Base-by-base conservation (phyloP, 2,888 invertebrate species). In the Drosophila ustulata region DNA sequence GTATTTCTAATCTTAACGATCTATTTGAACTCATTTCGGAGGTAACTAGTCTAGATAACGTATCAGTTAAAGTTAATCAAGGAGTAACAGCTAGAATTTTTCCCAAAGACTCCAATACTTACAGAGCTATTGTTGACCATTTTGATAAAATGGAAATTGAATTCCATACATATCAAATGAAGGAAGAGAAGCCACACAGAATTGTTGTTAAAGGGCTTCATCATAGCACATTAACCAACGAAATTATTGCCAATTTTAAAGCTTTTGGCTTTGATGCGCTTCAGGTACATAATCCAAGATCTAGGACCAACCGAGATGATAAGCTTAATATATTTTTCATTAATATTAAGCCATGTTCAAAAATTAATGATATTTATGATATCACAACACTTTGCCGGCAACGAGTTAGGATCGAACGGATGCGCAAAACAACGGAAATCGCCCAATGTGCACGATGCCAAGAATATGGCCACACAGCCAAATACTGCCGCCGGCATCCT, bases 21-120 rank as follows among this genome's bases (percentile, higher is more conserved):
- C 28, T 61, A 23, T 46, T 61, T 46, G 52, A 61, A 11, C 8
- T 59, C 30, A 43, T 59, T 59, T 11, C 5, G 32, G 32, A 50
- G 25, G 50, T 59, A 2, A 26, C 32, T 9, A 43, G 11, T 28
- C 23, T 43, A 6, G 50, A 50, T 5, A 59, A 49, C 13, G 51
- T 59, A 9, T 5, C n/a, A 8, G 6, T 25, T 18, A 59, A 61
- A 11, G 45, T 28, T 4, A 61, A 51, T 13, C 51, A 61, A 61
- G 51, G 50, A 34, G 34, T 11, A 11, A 50, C 37, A 18, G 23
- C 50, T 25, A 37, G 34, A 50, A 50, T 52, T 28, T 18, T 41
- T 52, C 18, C 18, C 18, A 18, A 18, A 1, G 18, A n/a, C n/a
- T n/a, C n/a, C n/a, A n/a, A n/a, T n/a, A n/a, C n/a, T n/a, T n/a